Evolutionary conservation across 2,113 vertebrate species (phyloP).

Genomic region (Brachypteracias leptosomus): DNA sequence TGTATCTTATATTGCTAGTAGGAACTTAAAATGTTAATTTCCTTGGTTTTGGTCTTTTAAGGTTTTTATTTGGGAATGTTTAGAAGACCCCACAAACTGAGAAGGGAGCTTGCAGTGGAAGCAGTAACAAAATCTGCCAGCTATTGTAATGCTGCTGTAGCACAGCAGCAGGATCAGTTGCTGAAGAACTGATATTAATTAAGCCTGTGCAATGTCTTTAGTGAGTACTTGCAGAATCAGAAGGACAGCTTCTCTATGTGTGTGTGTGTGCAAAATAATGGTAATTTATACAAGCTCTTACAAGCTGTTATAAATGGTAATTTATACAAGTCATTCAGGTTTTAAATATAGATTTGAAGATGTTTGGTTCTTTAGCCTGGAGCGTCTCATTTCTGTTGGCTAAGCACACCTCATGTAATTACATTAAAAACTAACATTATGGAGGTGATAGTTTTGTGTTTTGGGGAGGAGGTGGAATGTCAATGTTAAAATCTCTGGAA

Average conservation of each 20-base stretch:
- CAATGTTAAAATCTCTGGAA: not conserved
- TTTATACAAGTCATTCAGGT: not conserved
- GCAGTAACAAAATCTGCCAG: not conserved
- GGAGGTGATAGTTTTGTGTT: not conserved
- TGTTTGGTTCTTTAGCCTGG: not conserved
- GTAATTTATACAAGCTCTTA: not conserved
- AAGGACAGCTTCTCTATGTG: not conserved
- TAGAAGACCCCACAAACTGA: not conserved
- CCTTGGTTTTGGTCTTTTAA: not conserved
- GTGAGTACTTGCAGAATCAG: not conserved
- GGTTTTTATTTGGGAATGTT: not conserved
- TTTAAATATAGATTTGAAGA: conserved; percentile 30
- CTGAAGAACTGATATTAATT: not conserved
- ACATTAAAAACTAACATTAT: not conserved
- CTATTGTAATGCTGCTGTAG: not conserved
- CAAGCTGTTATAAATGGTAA: too few species aligned
- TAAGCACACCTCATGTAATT: not conserved
- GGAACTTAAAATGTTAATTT: not conserved
- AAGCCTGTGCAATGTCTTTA: not conserved
- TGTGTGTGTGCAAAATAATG: not conserved
- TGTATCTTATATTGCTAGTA: not conserved
- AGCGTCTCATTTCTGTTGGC: not conserved
- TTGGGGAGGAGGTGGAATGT: not conserved
- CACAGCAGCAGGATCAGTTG: not conserved
- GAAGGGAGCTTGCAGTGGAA: not conserved